A percentile compares a stretch with the other conserved stretches of the same genome.
phyloP scores from a whole-genome alignment of 2,797 vertebrate species.

The Decapterus maruadsi region DNA sequence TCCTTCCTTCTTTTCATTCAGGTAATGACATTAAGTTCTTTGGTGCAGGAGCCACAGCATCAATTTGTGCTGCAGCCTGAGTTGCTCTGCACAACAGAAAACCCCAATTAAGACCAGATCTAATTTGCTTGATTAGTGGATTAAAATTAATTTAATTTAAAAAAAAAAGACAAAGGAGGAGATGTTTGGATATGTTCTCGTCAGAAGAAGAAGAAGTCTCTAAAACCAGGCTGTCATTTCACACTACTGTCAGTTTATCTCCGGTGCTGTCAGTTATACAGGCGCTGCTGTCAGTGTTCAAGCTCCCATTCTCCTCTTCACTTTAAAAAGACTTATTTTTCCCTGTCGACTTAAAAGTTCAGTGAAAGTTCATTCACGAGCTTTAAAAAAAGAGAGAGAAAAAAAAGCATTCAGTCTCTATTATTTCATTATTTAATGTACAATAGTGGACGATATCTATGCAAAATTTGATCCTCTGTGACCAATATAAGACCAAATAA shows the following conservation, averaged over 20 bases:
- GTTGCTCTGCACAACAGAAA: neutral
- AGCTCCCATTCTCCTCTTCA: neutral
- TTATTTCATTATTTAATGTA: neutral
- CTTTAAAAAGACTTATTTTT: neutral
- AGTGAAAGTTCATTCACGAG: neutral
- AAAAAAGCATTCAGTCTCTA: neutral
- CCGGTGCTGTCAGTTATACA: neutral
- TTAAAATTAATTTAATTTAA: neutral
- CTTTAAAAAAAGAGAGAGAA: neutral
- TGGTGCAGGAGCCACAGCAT: neutral
- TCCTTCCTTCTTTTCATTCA: slow-evolving; percentile 11
- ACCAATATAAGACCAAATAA: neutral
- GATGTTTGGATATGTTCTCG: neutral
- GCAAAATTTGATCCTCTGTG: neutral
- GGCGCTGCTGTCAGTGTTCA: neutral
- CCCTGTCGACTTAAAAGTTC: neutral
- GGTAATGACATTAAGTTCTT: slow-evolving; percentile 31
- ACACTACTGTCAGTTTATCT: too few species aligned
- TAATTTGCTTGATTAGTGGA: neutral
- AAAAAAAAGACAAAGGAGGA: too few species aligned
- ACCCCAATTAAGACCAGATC: neutral
- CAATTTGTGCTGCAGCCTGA: neutral
- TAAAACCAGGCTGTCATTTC: neutral
- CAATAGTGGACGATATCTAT: neutral
- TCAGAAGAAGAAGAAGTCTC: neutral